phyloP scores from a whole-genome alignment of 1,140 invertebrate genomes.

The Cheumatopsyche charites region DNA sequence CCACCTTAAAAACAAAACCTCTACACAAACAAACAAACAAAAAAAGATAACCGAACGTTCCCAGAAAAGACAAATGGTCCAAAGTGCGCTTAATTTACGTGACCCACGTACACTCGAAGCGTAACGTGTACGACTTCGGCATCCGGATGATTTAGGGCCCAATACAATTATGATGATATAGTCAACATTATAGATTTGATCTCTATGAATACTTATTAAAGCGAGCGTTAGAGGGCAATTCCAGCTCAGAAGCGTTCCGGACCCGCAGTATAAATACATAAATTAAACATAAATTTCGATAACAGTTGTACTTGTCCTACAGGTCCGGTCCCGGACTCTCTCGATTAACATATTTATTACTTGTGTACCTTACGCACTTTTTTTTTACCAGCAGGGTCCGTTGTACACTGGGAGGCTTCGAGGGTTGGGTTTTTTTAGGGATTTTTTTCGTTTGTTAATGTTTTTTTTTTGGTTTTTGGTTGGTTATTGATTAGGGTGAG shows the following conservation, averaged over 20 bases:
- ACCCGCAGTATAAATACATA: constrained; percentile 32
- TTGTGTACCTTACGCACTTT: not conserved
- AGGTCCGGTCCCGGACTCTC: constrained; percentile 19
- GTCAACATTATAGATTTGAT: constrained; percentile 31
- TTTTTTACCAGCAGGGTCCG: no score
- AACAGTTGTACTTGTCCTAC: constrained; percentile 33
- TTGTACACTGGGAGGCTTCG: no score
- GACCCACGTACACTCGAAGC: not conserved
- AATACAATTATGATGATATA: constrained; percentile 8
- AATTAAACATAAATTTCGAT: constrained; percentile 37
- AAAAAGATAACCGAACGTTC: no score
- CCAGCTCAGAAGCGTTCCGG: constrained; percentile 12
- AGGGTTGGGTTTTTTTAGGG: no score
- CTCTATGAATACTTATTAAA: constrained; percentile 36
- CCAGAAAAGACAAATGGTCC: no score
- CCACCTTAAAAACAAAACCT: no score
- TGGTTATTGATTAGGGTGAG: no score
- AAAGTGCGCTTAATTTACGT: not conserved
- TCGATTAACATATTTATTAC: constrained; percentile 35
- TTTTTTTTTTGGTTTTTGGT: not conserved
- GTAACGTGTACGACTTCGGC: not conserved
- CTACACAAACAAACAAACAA: no score
- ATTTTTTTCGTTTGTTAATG: no score
- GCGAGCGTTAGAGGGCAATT: constrained; percentile 31
- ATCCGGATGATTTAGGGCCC: not conserved